phyloP scores from a whole-genome alignment of 64 coral and sea anemone species.

The Stichodactyla helianthus region DNA sequence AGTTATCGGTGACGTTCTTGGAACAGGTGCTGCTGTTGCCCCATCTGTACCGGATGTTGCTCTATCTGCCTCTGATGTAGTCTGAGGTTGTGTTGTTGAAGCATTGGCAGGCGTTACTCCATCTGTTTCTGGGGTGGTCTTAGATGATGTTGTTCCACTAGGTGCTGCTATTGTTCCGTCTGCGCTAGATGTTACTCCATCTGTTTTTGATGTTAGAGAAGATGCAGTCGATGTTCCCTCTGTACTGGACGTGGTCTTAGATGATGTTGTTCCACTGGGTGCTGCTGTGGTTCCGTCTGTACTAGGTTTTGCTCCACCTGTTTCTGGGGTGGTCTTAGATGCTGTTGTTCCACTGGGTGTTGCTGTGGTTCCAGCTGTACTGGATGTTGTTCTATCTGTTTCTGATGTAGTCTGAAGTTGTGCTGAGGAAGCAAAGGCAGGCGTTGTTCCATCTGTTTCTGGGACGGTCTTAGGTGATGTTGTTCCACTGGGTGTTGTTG shows the following conservation, averaged over 20 bases:
- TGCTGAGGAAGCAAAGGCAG: not conserved
- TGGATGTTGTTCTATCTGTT: not conserved
- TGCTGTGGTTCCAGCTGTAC: not conserved
- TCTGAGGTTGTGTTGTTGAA: not conserved
- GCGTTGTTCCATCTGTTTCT: not conserved
- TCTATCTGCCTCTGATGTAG: not conserved
- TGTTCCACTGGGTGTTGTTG: not conserved
- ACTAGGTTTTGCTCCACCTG: not conserved
- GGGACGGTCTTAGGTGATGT: not conserved
- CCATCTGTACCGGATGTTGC: not conserved
- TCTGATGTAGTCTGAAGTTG: not conserved
- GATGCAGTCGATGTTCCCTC: not conserved
- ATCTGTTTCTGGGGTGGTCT: not conserved
- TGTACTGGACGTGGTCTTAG: not conserved
- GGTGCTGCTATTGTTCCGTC: constrained; percentile 2
- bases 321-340: not conserved
- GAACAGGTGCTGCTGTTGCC: not conserved
- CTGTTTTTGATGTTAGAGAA: not conserved
- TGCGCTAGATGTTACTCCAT: not conserved
- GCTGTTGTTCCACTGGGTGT: not conserved
- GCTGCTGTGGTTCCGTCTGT: constrained; percentile 1
- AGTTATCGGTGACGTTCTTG: not conserved
- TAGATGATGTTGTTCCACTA: not conserved
- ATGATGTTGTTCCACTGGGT: not conserved
- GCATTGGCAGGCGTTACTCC: not conserved